Evolutionary conservation across 1,140 invertebrate genomes (phyloP), one percentile per base, ranked within the genome.

Genomic region (Hyles euphorbiae): DNA sequence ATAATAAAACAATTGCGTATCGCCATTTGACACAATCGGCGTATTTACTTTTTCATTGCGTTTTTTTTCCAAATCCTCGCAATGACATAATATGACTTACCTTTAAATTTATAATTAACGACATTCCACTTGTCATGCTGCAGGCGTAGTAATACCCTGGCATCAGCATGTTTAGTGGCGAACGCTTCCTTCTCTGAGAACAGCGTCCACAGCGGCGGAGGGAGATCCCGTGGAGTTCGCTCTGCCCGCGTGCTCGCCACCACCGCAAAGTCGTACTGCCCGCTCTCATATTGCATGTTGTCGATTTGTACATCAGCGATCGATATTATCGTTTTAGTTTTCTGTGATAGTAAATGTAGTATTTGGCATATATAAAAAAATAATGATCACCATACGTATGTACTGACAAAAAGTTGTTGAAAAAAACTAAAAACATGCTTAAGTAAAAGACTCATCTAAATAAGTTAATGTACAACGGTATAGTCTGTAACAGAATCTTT

Each of bases 211-310:
- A 83, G 59, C 3, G 81, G 66, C 2, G 81, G 82, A 76, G 74
- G 81, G 3, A 34, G 60, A 0, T 73, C 76, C 9, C 11, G 5
- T 0, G 44, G 3, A 1, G 52, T 33, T 3, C 52, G 49, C 3
- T 57, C 55, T 0, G 61, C 43, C 5, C 72, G 60, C 4, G 83
- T 82, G n/a, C 70, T 72, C 7, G 76, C 81, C 1, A 87, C 70
- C 7, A 87, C 84, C 0, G 76, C 70, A 62, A 87, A 87, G 55
- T 86, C 84, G 54, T 65, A 87, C 57, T 78, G 69, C 0, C 78
- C 83, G 1, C 50, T 78, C 6, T 74, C 68, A 58, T 83, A 80
- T 46, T 84, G 82, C 0, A 69, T 55, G 56, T 87, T 87, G 63
- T 86, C 84, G 11, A 85, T 57, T 62, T 87, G 80, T 0, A 83